A percentile compares a stretch with the other conserved stretches of the same genome.
Evolutionary conservation across 2,113 vertebrate species (phyloP).

Genomic region (Ceyx melanurus): DNA sequence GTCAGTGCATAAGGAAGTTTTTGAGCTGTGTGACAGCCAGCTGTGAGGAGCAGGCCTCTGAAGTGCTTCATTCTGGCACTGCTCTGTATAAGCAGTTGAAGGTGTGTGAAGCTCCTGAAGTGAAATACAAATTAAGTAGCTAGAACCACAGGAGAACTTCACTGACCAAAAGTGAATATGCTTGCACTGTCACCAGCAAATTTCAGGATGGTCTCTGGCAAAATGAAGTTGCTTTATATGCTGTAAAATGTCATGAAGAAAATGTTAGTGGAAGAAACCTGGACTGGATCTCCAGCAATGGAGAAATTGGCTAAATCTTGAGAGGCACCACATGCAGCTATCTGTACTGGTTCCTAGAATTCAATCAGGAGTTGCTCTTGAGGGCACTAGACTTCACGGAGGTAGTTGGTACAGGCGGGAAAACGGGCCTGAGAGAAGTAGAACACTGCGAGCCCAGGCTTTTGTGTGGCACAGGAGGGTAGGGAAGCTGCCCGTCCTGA

Average conservation of each 20-base stretch:
- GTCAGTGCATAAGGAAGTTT: neutral
- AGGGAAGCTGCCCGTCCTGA: neutral
- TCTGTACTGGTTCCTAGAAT: neutral
- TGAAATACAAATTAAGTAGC: neutral
- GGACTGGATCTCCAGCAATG: neutral
- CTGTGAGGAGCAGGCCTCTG: neutral
- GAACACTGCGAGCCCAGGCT: neutral
- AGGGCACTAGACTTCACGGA: neutral
- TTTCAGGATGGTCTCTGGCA: neutral
- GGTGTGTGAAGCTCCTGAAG: neutral
- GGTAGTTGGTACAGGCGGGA: neutral
- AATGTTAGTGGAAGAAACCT: neutral
- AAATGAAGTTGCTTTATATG: neutral
- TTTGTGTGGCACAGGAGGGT: accelerated
- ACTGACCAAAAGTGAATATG: accelerated
- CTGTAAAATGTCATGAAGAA: neutral
- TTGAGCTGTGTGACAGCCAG: neutral
- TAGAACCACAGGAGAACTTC: neutral
- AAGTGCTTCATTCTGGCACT: neutral
- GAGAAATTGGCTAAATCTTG: neutral
- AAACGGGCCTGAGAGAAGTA: neutral
- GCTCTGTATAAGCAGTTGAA: neutral
- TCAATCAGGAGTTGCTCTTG: neutral
- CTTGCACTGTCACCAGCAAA: neutral
- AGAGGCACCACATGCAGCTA: neutral